phyloP scores from a whole-genome alignment of 2,888 invertebrate genomes.

The Diarsia dahlii region DNA sequence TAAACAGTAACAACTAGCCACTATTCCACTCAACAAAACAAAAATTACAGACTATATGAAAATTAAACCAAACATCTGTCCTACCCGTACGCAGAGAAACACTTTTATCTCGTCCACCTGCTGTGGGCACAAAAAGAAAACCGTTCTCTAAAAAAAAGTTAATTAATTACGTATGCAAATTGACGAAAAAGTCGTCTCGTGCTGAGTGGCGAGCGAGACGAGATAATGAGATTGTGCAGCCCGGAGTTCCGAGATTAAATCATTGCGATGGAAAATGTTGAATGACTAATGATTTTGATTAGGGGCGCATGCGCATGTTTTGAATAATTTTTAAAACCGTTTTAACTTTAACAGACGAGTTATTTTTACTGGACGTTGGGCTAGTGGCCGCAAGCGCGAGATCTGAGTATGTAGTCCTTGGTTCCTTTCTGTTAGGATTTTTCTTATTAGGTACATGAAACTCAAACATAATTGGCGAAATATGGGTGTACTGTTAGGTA shows the following conservation, averaged over 20 bases:
- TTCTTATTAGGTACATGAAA: too few relatives aligned
- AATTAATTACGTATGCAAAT: conserved; percentile 90
- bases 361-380: neutral
- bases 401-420: too few relatives aligned
- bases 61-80: conserved; percentile 68
- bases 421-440: too few relatives aligned
- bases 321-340: neutral
- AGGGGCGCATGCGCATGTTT: conserved; percentile 30
- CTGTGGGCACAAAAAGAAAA: conserved; percentile 74
- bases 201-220: conserved; percentile 75
- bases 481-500: too few relatives aligned
- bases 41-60: conserved; percentile 38
- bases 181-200: conserved; percentile 85
- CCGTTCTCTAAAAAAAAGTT: conserved; percentile 82
- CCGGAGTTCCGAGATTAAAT: conserved; percentile 80
- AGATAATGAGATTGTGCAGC: conserved; percentile 87
- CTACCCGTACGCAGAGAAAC: conserved; percentile 58
- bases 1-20: neutral
- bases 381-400: too few relatives aligned
- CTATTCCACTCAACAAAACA: neutral
- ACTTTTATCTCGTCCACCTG: conserved; percentile 78
- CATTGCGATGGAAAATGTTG: conserved; percentile 80
- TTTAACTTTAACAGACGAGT: neutral
- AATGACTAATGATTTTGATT: conserved; percentile 71
- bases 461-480: too few relatives aligned